Evolutionary conservation across 2,888 invertebrate species (phyloP), one percentile per base, ranked within the genome.

Genomic region (Melanchra persicariae): DNA sequence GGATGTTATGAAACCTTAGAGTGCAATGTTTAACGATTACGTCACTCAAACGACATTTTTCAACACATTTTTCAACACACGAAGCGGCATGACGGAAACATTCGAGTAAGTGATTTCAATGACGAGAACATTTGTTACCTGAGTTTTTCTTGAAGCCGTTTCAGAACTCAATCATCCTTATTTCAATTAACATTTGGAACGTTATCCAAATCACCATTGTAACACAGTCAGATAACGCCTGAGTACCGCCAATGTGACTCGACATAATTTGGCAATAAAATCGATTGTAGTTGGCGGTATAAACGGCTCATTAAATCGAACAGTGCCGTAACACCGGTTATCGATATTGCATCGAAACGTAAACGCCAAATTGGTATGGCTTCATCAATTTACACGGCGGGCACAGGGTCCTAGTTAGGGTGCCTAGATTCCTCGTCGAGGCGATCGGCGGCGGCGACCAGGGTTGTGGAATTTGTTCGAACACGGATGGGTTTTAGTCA

Each of bases 241-340:
- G 69, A 81, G 70, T 74, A 60, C 69, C 57, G n/a, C 70, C 72
- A 77, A 61, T 78, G 54, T n/a, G 52, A 75, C 57, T 71, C 72
- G 70, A 76, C 65, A 78, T 78, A 73, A 81, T 78, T 73, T 72
- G 70, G 77, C 84, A 83, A 88, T 91, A 87, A 88, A 89, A 83
- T 83, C 81, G 84, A 85, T 83, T 82, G 85, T 86, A 87, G 86
- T 86, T 87, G 79, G 87, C 85, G 88, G 91, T 90, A 90, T 88
- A 87, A 93, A 90, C 86, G 89, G 86, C 85, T 89, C 91, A 93
- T 93, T 92, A 91, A 91, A 89, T 90, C 87, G 88, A 90, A 89
- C 81, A 79, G 84, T 82, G 78, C 86, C 79, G 86, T 89, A 87
- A 89, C 87, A 86, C 74, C 70, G 69, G 74, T 84, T 86, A 83